Conservation (phyloP, 2,113 vertebrate genomes). For the Labeo catla region DNA sequence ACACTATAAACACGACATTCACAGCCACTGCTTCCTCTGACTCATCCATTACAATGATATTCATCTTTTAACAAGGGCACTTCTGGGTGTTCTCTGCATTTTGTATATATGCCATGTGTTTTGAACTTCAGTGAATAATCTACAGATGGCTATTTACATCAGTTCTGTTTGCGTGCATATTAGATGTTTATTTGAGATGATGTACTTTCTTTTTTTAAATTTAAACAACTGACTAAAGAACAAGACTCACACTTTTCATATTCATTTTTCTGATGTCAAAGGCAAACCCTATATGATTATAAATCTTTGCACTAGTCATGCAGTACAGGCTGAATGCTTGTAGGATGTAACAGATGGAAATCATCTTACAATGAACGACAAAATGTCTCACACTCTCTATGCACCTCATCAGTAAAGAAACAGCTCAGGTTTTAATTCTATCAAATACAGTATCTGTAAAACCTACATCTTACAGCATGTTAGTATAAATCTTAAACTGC, state of each 20-base stretch:
- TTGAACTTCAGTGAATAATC: constrained; percentile 7
- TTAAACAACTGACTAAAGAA: constrained; percentile 9
- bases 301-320: background rate
- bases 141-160: background rate
- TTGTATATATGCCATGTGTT: background rate
- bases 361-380: background rate
- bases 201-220: background rate
- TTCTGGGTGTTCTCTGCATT: constrained; percentile 29
- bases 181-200: background rate
- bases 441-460: background rate
- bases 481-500: background rate
- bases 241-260: background rate
- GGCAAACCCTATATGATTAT: background rate
- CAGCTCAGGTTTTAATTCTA: background rate
- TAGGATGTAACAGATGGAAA: background rate
- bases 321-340: background rate
- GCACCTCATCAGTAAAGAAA: background rate
- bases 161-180: constrained; percentile 30
- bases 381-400: background rate
- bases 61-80: constrained; percentile 44
- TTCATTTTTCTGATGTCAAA: background rate
- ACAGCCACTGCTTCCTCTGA: constrained; percentile 45
- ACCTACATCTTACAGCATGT: background rate
- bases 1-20: constrained; percentile 39
- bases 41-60: constrained; percentile 47